Evolutionary conservation across 2,113 vertebrate species (phyloP).

Genomic region (Shinisaurus crocodilurus): DNA sequence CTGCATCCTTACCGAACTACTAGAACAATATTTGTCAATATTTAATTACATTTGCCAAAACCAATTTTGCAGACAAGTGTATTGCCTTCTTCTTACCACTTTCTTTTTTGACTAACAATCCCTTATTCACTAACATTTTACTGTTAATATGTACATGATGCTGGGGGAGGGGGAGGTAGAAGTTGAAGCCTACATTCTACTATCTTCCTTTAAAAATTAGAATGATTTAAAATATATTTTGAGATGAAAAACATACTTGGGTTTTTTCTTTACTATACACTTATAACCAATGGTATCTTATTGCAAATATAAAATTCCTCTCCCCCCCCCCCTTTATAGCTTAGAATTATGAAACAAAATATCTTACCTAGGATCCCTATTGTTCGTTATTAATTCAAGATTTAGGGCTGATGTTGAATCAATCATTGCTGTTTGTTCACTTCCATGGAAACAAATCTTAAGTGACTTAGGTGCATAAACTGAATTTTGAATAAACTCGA

Average conservation of each 20-base stretch:
- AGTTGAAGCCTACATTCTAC: not conserved
- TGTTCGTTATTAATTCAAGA: slow-evolving; percentile 93
- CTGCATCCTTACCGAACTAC: not conserved
- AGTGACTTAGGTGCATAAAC: slow-evolving; percentile 94
- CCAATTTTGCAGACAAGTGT: not conserved
- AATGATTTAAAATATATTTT: not conserved
- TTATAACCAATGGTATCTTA: not conserved
- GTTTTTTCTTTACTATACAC: not conserved
- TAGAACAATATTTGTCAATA: not conserved
- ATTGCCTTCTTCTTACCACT: not conserved
- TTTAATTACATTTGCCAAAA: not conserved
- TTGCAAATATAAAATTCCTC: not conserved
- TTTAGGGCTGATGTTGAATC: slow-evolving; percentile 92
- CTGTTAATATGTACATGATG: not conserved
- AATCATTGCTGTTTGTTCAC: slow-evolving; percentile 96
- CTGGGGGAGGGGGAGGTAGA: not conserved
- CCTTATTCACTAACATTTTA: not conserved
- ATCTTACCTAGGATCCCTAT: slow-evolving; percentile 89
- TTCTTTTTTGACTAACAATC: not conserved
- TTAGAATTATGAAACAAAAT: slow-evolving; percentile 16
- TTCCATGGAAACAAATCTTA: slow-evolving; percentile 93
- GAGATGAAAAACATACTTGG: not conserved
- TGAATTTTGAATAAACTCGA: slow-evolving; percentile 94
- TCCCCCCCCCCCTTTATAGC: not conserved
- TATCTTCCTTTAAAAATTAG: not conserved